A percentile compares a stretch with the other conserved stretches of the same genome.
Conservation (phyloP, 2,888 invertebrate genomes). For the Orchesellides sinensis region DNA sequence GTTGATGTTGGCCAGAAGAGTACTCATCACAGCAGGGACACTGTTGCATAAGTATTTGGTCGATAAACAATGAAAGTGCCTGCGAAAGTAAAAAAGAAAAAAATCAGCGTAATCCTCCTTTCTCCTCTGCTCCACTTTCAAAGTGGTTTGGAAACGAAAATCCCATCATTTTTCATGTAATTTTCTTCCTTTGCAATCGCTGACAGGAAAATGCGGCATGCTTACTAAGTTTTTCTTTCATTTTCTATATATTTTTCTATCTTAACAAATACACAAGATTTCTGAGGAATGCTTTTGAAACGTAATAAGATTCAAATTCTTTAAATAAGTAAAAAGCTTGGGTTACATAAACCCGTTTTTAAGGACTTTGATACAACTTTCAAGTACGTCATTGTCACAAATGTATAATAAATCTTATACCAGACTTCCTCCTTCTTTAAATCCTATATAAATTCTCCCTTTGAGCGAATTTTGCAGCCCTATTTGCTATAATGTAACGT, state of each 20-base stretch:
- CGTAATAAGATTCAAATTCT: not conserved
- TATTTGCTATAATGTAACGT: not conserved
- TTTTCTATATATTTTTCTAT: not conserved
- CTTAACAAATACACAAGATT: slow-evolving; percentile 21
- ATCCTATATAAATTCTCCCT: slow-evolving; percentile 10
- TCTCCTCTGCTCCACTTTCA: slow-evolving; percentile 40
- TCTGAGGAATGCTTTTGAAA: not conserved
- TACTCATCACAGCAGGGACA: slow-evolving; percentile 99
- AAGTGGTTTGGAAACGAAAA: slow-evolving; percentile 33
- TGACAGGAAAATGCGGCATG: slow-evolving; percentile 12
- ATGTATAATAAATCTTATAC: slow-evolving; percentile 6
- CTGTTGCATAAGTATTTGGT: slow-evolving; percentile 99
- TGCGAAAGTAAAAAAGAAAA: slow-evolving; percentile 77
- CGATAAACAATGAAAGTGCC: slow-evolving; percentile 99
- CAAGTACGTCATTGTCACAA: slow-evolving; percentile 35
- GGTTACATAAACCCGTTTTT: not conserved
- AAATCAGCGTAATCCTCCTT: slow-evolving; percentile 23
- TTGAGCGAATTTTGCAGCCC: not conserved
- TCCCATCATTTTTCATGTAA: slow-evolving; percentile 56
- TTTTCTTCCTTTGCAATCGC: slow-evolving; percentile 25
- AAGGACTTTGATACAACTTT: not conserved
- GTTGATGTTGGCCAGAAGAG: slow-evolving; percentile 98
- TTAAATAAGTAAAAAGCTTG: not conserved
- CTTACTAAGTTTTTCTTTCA: not conserved
- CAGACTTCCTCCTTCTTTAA: not conserved